A percentile compares a stretch with the other conserved stretches of the same genome.
phyloP scores from a whole-genome alignment of 2,113 vertebrate genomes.

The Donacobius atricapilla region DNA sequence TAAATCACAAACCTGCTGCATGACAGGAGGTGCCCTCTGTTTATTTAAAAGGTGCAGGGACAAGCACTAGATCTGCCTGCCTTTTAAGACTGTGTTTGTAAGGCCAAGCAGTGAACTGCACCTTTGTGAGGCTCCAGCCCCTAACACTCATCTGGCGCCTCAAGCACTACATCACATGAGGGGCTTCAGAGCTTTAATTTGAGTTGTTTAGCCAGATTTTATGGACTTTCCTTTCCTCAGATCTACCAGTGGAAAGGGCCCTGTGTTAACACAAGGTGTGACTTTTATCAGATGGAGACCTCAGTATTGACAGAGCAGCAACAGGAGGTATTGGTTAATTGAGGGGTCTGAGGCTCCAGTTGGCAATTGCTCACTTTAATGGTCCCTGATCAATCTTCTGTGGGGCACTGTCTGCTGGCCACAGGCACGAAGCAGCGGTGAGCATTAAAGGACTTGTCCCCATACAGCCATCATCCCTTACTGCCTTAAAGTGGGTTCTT shows the following conservation, averaged over 20 bases:
- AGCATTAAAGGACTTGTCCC: background rate
- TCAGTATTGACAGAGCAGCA: background rate
- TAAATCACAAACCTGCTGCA: background rate
- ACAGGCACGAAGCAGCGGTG: background rate
- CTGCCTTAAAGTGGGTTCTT: background rate
- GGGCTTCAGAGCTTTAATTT: background rate
- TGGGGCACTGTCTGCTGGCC: background rate
- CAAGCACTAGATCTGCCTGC: background rate
- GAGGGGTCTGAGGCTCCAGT: background rate
- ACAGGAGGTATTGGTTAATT: background rate
- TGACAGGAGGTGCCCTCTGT: background rate
- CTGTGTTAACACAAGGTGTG: background rate
- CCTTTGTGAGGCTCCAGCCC: background rate
- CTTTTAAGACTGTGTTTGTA: background rate
- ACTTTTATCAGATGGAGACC: background rate
- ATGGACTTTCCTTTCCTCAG: background rate
- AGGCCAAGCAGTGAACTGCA: background rate
- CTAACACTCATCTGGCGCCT: background rate
- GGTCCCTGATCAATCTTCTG: background rate
- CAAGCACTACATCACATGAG: background rate
- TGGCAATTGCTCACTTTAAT: background rate
- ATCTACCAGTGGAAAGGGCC: background rate
- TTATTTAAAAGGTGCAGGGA: background rate
- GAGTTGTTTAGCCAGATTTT: background rate
- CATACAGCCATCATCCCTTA: background rate